A percentile compares a stretch with the other conserved stretches of the same genome.
Conservation (phyloP, 2,797 vertebrate species). For the Emydoidea blandingii region DNA sequence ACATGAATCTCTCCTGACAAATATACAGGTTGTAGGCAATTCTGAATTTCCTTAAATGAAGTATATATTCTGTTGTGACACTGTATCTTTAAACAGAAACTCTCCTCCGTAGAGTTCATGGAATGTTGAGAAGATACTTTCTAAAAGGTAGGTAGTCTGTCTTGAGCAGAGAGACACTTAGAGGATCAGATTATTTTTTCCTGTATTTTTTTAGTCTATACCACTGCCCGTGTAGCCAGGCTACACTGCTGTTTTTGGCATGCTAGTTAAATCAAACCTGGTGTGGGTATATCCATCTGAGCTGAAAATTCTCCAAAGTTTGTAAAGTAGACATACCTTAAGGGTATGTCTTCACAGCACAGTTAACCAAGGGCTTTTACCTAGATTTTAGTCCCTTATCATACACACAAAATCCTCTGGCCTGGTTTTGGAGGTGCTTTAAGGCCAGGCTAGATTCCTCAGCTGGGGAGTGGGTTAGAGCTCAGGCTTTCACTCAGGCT, state of each 20-base stretch:
- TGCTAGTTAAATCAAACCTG: too few relatives aligned
- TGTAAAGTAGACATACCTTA: too few relatives aligned
- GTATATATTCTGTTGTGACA: neutral
- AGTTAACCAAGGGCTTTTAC: too few relatives aligned
- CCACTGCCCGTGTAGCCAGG: neutral
- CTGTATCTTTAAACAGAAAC: neutral
- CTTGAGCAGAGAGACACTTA: neutral
- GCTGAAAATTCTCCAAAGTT: too few relatives aligned
- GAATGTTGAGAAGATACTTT: neutral
- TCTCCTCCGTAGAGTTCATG: neutral
- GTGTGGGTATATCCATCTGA: too few relatives aligned
- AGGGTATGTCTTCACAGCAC: too few relatives aligned
- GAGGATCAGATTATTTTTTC: neutral
- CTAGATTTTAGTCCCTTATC: too few relatives aligned
- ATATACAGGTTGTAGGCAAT: neutral
- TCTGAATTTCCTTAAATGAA: neutral
- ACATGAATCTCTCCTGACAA: neutral
- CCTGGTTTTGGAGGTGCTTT: too few relatives aligned
- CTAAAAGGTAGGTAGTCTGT: neutral
- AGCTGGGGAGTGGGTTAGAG: too few relatives aligned
- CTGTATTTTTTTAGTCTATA: neutral
- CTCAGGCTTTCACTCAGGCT: too few relatives aligned
- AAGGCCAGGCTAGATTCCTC: too few relatives aligned
- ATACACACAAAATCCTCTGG: too few relatives aligned
- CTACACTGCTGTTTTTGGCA: neutral